A percentile compares a stretch with the other conserved stretches of the same genome.
Conservation (phyloP, 2,888 invertebrate genomes). For the Flexamia atlantica region DNA sequence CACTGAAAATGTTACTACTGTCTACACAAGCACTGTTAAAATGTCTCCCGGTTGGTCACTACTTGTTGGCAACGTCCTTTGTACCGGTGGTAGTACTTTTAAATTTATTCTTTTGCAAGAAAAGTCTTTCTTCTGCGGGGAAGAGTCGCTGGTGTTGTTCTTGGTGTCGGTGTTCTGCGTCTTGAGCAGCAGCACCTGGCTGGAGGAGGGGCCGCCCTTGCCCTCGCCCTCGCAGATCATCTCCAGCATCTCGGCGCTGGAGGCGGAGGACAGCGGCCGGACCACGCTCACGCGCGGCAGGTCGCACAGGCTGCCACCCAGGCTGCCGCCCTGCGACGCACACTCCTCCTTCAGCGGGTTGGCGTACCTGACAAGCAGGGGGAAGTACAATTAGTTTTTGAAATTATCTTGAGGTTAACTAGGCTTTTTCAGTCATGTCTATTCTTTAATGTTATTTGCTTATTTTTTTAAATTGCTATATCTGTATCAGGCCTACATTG, state of each 20-base stretch:
- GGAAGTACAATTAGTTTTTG: too few relatives aligned
- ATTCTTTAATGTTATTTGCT: too few relatives aligned
- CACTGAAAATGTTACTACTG: neutral
- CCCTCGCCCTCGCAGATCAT: constrained; percentile 78
- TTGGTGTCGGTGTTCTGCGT: constrained; percentile 82
- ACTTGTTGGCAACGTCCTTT: constrained; percentile 68
- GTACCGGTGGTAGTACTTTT: constrained; percentile 70
- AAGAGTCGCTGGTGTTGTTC: constrained; percentile 85
- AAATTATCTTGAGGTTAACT: too few relatives aligned
- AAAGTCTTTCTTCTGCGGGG: constrained; percentile 83
- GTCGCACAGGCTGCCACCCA: constrained; percentile 68
- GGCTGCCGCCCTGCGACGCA: constrained; percentile 64
- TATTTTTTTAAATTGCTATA: too few relatives aligned
- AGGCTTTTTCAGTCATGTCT: too few relatives aligned
- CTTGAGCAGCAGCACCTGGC: constrained; percentile 86
- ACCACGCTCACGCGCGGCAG: constrained; percentile 74
- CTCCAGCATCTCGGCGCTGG: constrained; percentile 80
- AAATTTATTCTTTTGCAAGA: constrained; percentile 85
- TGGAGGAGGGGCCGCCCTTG: constrained; percentile 72
- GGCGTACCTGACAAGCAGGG: constrained; percentile 45
- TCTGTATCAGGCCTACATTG: too few relatives aligned
- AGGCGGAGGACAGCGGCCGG: constrained; percentile 75
- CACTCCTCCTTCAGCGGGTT: constrained; percentile 70
- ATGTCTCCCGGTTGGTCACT: constrained; percentile 66
- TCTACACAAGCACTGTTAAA: constrained; percentile 67